Base-by-base conservation (phyloP, 2,113 vertebrate genomes). In the Aramus guarauna region DNA sequence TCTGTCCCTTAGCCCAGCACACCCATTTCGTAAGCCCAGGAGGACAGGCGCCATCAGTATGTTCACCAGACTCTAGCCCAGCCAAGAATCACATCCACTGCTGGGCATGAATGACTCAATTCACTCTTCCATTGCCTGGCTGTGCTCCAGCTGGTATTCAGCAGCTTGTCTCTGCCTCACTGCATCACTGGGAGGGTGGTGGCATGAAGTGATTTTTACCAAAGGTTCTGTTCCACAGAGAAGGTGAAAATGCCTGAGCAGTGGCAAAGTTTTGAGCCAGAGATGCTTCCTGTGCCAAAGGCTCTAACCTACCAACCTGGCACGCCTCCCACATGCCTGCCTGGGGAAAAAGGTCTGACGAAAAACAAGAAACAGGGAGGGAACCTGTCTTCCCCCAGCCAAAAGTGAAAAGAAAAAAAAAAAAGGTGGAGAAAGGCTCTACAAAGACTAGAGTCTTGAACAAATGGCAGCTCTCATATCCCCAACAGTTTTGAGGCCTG, bases 41-140 rank as follows among this genome's bases (percentile, higher is more conserved):
- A 74, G 23, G 41, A 83, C 27, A 88, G 89, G 71, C 32, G 45
- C 60, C 86, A 85, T 82, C 83, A 82, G 41, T 45, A 50, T 43
- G 16, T 52, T 91, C 85, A 95, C 12, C 29, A 89, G 39, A 91
- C 43, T 79, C 39, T 36, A 74, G 30, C 36, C 27, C 26, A 81
- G 79, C 52, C 90, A 90, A 94, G 90, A 95, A 84, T 92, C 69
- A 92, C 72, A 91, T 73, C 72, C 59, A 37, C 34, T 43, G 71
- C 32, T 82, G 72, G 53, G 56, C 73, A 50, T 76, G 77, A 87
- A 92, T 86, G 81, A 90, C 67, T 80, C 52, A 62, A 64, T 82
- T 96, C 81, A 62, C 81, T 92, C 84, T 56, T 85, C 67, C 67
- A 88, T 53, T 67, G 56, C 72, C 66, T 50, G 87, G 89, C 56